Evolutionary conservation across 2,888 invertebrate genomes (phyloP), one percentile per base, ranked within the genome.

Genomic region (Ornithoptera priamus): DNA sequence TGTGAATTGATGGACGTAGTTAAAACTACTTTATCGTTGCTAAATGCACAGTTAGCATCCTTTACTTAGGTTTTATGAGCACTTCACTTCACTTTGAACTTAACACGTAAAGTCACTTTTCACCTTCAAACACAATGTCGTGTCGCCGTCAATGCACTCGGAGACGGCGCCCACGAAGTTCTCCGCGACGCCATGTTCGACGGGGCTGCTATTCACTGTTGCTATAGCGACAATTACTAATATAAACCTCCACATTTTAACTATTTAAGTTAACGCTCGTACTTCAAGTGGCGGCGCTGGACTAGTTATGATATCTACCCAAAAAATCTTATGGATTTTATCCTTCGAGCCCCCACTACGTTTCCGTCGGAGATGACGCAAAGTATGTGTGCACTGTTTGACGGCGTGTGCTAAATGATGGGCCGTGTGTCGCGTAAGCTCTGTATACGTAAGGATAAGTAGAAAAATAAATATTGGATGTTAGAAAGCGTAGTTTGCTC

Each of bases 61-160:
- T 57, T 68, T 36, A 58, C 61, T 30, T 46, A 53, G 39, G 46
- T 56, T 57, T 57, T 61, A 12, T 2, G 60, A 76, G 69, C 79
- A 81, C 82, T 80, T 78, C 82, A 85, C 80, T 75, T 78, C 81
- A 81, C 81, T 80, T 77, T 62, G 72, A 78, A 75, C 75, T 73
- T 81, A 76, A 76, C 71, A 70, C 73, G 59, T 74, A 80, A 80
- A 79, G 77, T 77, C 84, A 85, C 81, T 78, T 81, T 74, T 90
- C 91, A 95, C 95, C 93, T 95, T 95, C 69, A 95, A 83, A 82
- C 95, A 95, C 80, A 94, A 82, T 36, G 93, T 86, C 39, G 94
- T 89, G 79, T 94, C 93, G 77, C 88, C 93, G 72, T 93, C 92
- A 62, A 94, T 92, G 77, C 95, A 95, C 78, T 94, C 94, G n/a